Evolutionary conservation across 2,888 invertebrate genomes (phyloP), one percentile per base, ranked within the genome.

Genomic region (Trilocha varians): DNA sequence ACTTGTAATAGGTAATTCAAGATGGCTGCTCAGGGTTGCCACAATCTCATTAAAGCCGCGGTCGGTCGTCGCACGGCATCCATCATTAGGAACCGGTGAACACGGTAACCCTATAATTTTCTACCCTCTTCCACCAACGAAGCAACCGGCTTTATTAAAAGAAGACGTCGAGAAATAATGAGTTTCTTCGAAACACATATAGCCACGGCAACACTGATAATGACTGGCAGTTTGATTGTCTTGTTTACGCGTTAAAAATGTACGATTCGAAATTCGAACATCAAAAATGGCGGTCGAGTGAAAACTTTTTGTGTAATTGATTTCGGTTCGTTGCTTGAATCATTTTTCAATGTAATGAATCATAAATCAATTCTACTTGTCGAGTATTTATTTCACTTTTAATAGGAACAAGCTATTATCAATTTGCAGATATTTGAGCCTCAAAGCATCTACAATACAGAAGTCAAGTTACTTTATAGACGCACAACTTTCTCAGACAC

Each of bases 71-170:
- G 62, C 53, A 62, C 67, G 59, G 69, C 65, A 78, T 82, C 78
- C 76, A 74, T 82, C 83, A 83, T 83, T 82, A 83, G 63, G 60
- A 55, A 56, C 65, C 62, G 59, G 61, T 56, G 63, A 62, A 65
- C 64, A 68, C 67, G 55, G 67, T 76, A 78, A 62, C 79, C 80
- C 83, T 84, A 74, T 83, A 83, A 84, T 84, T 83, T 83, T 65
- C 59, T 49, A 55, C 65, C 62, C 54, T 48, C 53, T 49, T 52
- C 60, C 53, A 25, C 25, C 25, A 25, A 11, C 25, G 11, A 25
- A 11, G n/a, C 16, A 13, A 50, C 54, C 57, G 54, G 57, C 57
- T 65, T 63, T 70, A 75, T 74, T 76, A 78, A 71, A 77, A 75
- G 70, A 71, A 78, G 76, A 77, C 64, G 68, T 68, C 50, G 61